Evolutionary conservation across 1,140 invertebrate genomes (phyloP).

Genomic region (Drosophila repletoides): DNA sequence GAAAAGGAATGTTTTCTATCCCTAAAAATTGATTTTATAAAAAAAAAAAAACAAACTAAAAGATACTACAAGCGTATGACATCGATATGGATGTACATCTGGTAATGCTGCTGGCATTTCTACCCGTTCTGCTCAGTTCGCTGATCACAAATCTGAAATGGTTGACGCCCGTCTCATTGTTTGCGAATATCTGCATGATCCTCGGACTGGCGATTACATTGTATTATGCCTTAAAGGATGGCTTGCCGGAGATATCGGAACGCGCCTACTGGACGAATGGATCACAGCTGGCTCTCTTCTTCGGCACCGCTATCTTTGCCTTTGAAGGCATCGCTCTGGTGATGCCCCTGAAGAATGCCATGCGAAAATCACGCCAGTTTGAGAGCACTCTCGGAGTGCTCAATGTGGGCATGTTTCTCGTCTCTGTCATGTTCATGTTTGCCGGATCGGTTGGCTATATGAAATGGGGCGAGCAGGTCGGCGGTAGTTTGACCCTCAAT

Average conservation of each 20-base stretch:
- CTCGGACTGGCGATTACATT: slow-evolving; percentile 87
- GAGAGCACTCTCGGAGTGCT: slow-evolving; percentile 90
- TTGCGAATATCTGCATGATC: slow-evolving; percentile 89
- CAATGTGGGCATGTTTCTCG: slow-evolving; percentile 90
- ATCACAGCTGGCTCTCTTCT: slow-evolving; percentile 87
- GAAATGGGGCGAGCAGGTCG: slow-evolving; percentile 88
- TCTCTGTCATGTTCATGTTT: slow-evolving; percentile 87
- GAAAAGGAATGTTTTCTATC: not conserved
- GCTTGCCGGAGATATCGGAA: slow-evolving; percentile 85
- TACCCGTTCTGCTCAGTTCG: slow-evolving; percentile 88
- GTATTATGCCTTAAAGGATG: slow-evolving; percentile 87
- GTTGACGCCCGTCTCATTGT: slow-evolving; percentile 87
- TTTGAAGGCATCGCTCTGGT: slow-evolving; percentile 92
- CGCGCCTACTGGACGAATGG: slow-evolving; percentile 85
- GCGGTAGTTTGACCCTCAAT: slow-evolving; percentile 90
- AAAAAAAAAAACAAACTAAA: slow-evolving; percentile 41
- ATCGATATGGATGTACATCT: slow-evolving; percentile 85
- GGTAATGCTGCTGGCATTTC: slow-evolving; percentile 88
- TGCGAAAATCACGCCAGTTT: slow-evolving; percentile 91
- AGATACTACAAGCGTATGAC: slow-evolving; percentile 87
- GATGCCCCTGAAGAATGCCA: slow-evolving; percentile 94
- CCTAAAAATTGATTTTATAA: too few relatives aligned
- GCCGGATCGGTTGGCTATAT: slow-evolving; percentile 94
- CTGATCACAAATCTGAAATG: slow-evolving; percentile 91
- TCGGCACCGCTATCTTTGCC: slow-evolving; percentile 90